Base-by-base conservation (phyloP, 2,113 vertebrate species). In the Penelope pileata region DNA sequence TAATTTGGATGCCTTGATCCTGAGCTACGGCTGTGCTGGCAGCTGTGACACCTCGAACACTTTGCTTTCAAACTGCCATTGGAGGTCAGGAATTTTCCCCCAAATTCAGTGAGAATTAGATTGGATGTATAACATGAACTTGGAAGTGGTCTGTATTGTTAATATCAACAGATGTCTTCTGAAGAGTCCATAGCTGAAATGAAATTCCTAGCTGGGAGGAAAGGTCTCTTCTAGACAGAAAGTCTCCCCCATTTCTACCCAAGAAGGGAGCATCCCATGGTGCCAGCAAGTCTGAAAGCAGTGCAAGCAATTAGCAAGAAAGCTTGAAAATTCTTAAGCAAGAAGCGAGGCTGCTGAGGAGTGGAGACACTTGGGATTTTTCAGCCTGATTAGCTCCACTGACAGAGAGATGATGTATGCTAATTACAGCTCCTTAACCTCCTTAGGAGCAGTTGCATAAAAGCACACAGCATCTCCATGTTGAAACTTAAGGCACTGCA, bases 251-350 rank as follows among this genome's bases (percentile, higher is more conserved):
- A 30, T 96, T 95, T 95, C 82, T 72, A 83, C 78, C 85, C 62
- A 23, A 70, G 62, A 80, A 73, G 29, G 90, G 93, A 88, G 79
- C 67, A 83, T 96, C 85, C 90, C 0, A 1, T 74, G 96, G 96
- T 96, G 96, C 96, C 95, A 91, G 88, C 4, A 51, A 94, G 96
- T 96, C 96, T 96, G 96, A 91, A 94, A 76, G 86, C 75, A 66
- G 29, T 62, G 59, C 62, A 73, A 87, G 88, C 92, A 90, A 96
- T 93, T 93, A 96, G 67, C 62, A n/a, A 88, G 84, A 78, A 86
- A 86, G 63, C 85, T 94, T 94, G 79, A 90, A 88, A 95, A 93
- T 93, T 93, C 92, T 90, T 73, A 74, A 1, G 9, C 62, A 91
- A 93, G 93, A 89, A 93, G 83, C 82, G 66, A 50, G 62, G 64